These are phyloP conservation scores for Hydrocynus forskahlii DNA, from an alignment of 2,797 vertebrate genomes.

Conservation along the genomic window DNA sequence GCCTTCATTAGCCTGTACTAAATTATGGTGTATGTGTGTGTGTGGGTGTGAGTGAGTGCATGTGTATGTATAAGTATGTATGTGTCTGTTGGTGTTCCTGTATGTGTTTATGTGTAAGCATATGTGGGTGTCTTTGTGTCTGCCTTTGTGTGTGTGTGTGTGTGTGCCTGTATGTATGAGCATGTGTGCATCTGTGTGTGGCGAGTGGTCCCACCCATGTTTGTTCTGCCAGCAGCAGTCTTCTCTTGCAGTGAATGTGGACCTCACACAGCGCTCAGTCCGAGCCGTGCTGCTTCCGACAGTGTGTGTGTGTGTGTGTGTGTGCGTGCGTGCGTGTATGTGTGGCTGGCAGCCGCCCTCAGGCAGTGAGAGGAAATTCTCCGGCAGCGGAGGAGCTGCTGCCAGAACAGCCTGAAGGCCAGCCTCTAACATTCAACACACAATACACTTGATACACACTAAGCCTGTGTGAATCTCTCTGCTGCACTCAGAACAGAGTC, in stretches of 20 bases:
- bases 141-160: not conserved
- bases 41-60: too few relatives aligned
- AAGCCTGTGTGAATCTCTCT: slow-evolving; percentile 28
- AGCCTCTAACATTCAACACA: slow-evolving; percentile 11
- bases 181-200: slow-evolving; percentile 54
- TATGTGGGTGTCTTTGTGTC: slow-evolving; percentile 40
- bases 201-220: slow-evolving; percentile 63
- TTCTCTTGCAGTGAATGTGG: slow-evolving; percentile 58
- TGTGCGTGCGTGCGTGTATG: slow-evolving; percentile 2
- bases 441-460: not conserved
- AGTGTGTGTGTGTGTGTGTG: slow-evolving; percentile 2
- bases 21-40: slow-evolving; percentile 24
- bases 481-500: not conserved
- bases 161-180: slow-evolving; percentile 15
- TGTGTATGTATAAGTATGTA: slow-evolving; percentile 25
- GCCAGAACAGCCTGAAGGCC: slow-evolving; percentile 52
- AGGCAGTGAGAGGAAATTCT: slow-evolving; percentile 54
- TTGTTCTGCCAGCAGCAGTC: slow-evolving; percentile 65
- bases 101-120: not conserved
- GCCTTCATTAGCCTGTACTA: slow-evolving; percentile 58
- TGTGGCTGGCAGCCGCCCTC: slow-evolving; percentile 43
- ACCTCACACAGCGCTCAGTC: slow-evolving; percentile 68
- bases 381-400: slow-evolving; percentile 38
- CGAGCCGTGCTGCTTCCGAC: slow-evolving; percentile 57
- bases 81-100: not conserved